These are phyloP conservation scores for Microcebus tavaratra DNA, from an alignment of 2,113 vertebrate species.

Conservation along the genomic window DNA sequence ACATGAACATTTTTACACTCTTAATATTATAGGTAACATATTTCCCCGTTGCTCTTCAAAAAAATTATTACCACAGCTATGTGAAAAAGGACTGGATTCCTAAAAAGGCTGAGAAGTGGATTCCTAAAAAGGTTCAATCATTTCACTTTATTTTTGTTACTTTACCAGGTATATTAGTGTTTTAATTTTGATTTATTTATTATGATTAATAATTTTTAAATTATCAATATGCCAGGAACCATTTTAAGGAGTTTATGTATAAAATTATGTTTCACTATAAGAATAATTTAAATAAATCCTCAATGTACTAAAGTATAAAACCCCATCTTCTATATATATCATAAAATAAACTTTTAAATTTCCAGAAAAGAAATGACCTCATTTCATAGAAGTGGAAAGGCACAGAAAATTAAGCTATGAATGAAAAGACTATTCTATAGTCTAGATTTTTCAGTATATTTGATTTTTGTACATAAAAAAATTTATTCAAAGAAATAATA, in stretches of 20 bases:
- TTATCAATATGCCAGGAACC: background rate
- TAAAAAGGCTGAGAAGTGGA: background rate
- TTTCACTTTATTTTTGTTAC: background rate
- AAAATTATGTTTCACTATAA: conserved; percentile 3
- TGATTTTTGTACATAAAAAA: conserved; percentile 1
- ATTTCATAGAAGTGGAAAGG: conserved; percentile 21
- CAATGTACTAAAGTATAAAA: background rate
- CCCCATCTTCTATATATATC: background rate
- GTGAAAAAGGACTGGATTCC: background rate
- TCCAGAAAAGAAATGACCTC: background rate
- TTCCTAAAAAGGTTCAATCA: background rate
- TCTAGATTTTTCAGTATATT: background rate
- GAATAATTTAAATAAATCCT: conserved; percentile 28
- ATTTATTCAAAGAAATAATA: conserved; percentile 38
- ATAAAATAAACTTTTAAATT: conserved; percentile 10
- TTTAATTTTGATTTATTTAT: conserved; percentile 46
- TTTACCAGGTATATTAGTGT: background rate
- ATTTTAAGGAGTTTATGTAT: background rate
- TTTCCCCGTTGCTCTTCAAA: background rate
- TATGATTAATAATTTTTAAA: conserved; percentile 23
- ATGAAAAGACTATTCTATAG: background rate
- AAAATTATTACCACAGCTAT: background rate
- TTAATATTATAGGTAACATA: background rate
- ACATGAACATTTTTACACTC: background rate
- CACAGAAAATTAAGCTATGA: conserved; percentile 14